Evolutionary conservation across 2,113 vertebrate genomes (phyloP).

Genomic region (Leucosticte australis): DNA sequence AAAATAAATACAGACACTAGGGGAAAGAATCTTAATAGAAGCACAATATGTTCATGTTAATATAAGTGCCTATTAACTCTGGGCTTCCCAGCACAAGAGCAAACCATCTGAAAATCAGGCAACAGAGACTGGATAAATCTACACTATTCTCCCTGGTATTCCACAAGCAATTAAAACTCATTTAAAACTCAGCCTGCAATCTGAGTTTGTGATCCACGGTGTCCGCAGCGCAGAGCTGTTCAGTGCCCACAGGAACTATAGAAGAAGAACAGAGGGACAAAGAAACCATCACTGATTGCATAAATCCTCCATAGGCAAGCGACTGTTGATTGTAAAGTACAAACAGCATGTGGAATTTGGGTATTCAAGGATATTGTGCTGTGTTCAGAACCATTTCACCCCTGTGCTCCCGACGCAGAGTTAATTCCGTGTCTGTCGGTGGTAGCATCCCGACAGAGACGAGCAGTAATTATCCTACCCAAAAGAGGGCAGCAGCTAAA

Average conservation of each 20-base stretch:
- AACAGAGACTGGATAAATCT: neutral
- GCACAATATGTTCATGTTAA: neutral
- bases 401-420: neutral
- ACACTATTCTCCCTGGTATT: neutral
- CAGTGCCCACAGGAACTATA: accelerated
- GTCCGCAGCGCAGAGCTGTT: neutral
- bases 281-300: neutral
- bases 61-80: neutral
- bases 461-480: neutral
- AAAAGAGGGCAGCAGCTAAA: conserved; percentile 58
- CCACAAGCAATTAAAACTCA: neutral
- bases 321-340: neutral
- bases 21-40: conserved; percentile 5
- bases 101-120: neutral
- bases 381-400: neutral
- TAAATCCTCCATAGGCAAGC: neutral
- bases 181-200: neutral
- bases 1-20: neutral
- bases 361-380: neutral
- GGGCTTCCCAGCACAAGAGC: neutral
- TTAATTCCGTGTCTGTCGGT: neutral
- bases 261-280: neutral
- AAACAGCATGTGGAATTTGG: neutral
- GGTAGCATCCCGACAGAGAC: neutral
- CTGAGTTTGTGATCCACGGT: neutral